Percentiles rank a stretch among this genome's conserved stretches.
These are phyloP conservation scores for Gymnarchus niloticus DNA, from an alignment of 2,113 vertebrate genomes.

Conservation along the genomic window DNA sequence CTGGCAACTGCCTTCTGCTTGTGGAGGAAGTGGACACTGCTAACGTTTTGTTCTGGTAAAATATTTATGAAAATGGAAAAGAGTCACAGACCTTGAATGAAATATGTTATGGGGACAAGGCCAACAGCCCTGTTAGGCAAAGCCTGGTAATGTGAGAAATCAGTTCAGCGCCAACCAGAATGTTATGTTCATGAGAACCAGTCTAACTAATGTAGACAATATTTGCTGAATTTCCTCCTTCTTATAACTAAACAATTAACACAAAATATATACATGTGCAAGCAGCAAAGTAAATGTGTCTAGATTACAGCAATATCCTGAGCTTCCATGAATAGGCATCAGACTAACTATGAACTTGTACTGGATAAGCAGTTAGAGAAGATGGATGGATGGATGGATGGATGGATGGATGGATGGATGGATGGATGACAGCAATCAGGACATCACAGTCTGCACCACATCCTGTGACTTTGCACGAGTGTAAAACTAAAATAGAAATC, in stretches of 20 bases:
- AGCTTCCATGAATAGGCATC: no score
- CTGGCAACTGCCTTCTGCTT: not conserved
- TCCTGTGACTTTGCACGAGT: not conserved
- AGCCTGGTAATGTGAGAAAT: not conserved
- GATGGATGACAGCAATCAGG: no score
- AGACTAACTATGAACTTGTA: no score
- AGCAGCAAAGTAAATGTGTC: no score
- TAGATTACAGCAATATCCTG: no score
- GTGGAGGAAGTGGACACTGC: constrained; percentile 9
- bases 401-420: no score
- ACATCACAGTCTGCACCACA: not conserved
- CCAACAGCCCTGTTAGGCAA: not conserved
- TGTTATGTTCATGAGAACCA: not conserved
- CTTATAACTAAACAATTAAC: no score
- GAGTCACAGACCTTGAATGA: not conserved
- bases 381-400: no score
- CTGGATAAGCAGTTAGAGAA: no score
- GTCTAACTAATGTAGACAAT: not conserved
- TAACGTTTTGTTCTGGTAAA: not conserved
- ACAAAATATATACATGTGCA: no score
- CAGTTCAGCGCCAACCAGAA: not conserved
- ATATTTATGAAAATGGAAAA: not conserved
- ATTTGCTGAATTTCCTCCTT: no score
- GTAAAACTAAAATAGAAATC: no score
- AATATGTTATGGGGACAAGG: not conserved